Base-by-base conservation (phyloP, 2,113 vertebrate species). In the Gopherus evgoodei region DNA sequence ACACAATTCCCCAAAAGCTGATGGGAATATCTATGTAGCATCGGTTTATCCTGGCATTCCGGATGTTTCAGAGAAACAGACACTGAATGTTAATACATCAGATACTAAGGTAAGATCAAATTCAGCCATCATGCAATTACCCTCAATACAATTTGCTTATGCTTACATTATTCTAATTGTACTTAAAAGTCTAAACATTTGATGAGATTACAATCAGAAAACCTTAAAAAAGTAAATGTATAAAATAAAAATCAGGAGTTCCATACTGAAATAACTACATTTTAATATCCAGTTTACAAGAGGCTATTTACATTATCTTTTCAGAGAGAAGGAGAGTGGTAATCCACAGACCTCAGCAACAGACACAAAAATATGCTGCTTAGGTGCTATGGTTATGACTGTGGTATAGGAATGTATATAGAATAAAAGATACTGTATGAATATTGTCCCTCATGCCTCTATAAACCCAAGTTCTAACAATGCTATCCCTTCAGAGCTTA, bases 391-490 rank as follows among this genome's bases (percentile, higher is more conserved):
- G 31, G 3, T 50, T 31, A 82, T 82, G 35, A 8, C 1, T 25
- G 3, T 35, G 83, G 5, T 5, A 12, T 3, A 50, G 38, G n/a
- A 50, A 12, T 42, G 19, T 76, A 25, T 5, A 25, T 25, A 5
- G 38, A 11, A 4, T 9, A 72, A 56, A 56, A 88, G 16, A 27
- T 8, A 7, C 1, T 1, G 50, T 13, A 42, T 25, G 22, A 75
- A 87, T 6, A 24, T 3, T 1, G 16, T 44, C 72, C 2, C 75
- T 65, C 16, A 9, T 47, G 9, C 3, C 56, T 82, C 0, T 0
- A 17, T 29, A n/a, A 83, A 0, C 13, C 62, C 80, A 0, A 1
- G 42, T n/a, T 38, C 42, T 76, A 38, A 52, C 44, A 8, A 11
- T 52, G 11, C 6, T 3, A 25, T 25, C 44, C 50, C 29, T 62